phyloP scores from a whole-genome alignment of 2,888 invertebrate species.

The Caenorhabditis sp. region DNA sequence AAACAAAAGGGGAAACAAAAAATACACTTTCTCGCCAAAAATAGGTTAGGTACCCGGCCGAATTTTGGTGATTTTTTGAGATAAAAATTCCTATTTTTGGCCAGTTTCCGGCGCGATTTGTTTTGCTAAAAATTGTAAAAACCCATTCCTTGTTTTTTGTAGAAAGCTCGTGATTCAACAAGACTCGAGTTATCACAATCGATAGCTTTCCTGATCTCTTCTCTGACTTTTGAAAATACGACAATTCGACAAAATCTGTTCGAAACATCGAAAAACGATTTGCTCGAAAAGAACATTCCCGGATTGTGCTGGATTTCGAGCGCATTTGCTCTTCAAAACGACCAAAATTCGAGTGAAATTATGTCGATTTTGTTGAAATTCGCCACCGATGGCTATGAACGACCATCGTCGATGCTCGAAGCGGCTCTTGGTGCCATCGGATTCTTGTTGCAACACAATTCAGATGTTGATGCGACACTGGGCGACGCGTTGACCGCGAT shows the following conservation, averaged over 20 bases:
- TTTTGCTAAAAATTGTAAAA: not conserved
- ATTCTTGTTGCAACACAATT: slow-evolving; percentile 14
- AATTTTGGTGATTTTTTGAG: too few species aligned
- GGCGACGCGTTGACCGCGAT: slow-evolving; percentile 12
- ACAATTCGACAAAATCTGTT: not conserved
- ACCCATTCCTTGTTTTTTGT: not conserved
- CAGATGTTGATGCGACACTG: not conserved
- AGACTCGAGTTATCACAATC: slow-evolving; percentile 29
- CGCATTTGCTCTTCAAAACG: not conserved
- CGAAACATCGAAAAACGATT: not conserved
- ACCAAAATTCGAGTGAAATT: not conserved
- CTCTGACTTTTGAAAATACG: slow-evolving; percentile 7
- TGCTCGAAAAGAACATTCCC: slow-evolving; percentile 19
- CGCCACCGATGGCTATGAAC: slow-evolving; percentile 29
- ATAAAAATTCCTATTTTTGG: too few species aligned
- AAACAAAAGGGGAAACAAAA: too few species aligned
- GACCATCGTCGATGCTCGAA: slow-evolving; percentile 35
- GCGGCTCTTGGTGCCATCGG: slow-evolving; percentile 28
- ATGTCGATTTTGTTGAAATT: not conserved
- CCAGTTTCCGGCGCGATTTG: too few species aligned
- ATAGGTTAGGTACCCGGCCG: too few species aligned
- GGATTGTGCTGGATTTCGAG: slow-evolving; percentile 28
- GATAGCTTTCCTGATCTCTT: slow-evolving; percentile 10
- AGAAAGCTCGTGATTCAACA: slow-evolving; percentile 24
- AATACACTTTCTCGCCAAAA: too few species aligned